Percentiles rank a stretch among this genome's conserved stretches.
Conservation (phyloP, 2,888 invertebrate genomes). For the Lasius fuliginosus region DNA sequence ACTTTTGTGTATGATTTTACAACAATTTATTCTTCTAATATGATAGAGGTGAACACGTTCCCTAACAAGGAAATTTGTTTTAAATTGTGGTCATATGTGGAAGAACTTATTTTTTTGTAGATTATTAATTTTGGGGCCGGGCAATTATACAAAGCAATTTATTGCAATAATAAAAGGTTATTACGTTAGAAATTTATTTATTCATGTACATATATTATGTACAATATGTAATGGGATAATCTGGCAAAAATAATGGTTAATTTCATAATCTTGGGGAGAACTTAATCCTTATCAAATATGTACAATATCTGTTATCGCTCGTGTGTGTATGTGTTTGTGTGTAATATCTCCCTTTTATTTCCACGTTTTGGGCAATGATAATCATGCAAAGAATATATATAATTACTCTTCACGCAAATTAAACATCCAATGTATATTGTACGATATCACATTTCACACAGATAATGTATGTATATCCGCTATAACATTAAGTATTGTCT, state of each 20-base stretch:
- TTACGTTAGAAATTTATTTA: slow-evolving; percentile 40
- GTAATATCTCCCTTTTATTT: not conserved
- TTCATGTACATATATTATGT: slow-evolving; percentile 1
- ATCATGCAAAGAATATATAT: slow-evolving; percentile 29
- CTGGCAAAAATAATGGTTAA: slow-evolving; percentile 19
- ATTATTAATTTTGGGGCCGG: not conserved
- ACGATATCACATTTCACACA: not conserved
- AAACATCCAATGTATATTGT: not conserved
- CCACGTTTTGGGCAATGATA: slow-evolving; percentile 26
- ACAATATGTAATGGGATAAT: slow-evolving; percentile 41
- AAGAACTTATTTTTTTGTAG: not conserved
- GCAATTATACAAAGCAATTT: slow-evolving; percentile 12
- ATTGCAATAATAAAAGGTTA: not conserved
- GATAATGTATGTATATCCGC: not conserved
- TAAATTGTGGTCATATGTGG: not conserved
- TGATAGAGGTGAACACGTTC: not conserved
- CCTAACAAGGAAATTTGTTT: not conserved
- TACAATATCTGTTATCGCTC: not conserved
- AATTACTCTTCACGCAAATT: slow-evolving; percentile 7
- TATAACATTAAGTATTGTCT: not conserved
- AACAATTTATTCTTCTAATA: not conserved
- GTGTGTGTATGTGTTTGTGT: not conserved
- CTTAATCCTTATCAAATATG: slow-evolving; percentile 43
- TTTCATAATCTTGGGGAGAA: slow-evolving; percentile 31
- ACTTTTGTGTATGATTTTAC: not conserved